Conservation (phyloP, 2,797 vertebrate species). For the Odontamblyopus lacepedii region DNA sequence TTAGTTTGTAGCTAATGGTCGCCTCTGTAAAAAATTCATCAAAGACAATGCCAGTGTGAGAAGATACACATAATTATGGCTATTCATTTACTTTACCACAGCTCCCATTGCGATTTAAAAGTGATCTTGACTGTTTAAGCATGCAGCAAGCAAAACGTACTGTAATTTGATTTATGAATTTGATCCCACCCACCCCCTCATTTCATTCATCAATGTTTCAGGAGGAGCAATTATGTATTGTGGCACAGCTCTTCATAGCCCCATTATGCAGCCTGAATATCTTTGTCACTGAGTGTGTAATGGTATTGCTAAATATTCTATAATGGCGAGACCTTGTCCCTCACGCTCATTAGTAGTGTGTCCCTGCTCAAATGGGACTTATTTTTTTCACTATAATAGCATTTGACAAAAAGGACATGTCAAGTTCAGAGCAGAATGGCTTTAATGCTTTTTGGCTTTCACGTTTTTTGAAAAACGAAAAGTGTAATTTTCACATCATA, state of each 20-base stretch:
- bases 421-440: slow-evolving; percentile 24
- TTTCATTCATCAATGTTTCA: slow-evolving; percentile 85
- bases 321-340: slow-evolving; percentile 63
- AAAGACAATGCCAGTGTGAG: slow-evolving; percentile 77
- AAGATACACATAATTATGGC: slow-evolving; percentile 79
- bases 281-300: slow-evolving; percentile 74
- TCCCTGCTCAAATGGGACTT: slow-evolving; percentile 53
- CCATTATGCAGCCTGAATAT: slow-evolving; percentile 72
- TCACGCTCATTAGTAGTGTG: slow-evolving; percentile 54
- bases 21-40: slow-evolving; percentile 87
- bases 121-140: slow-evolving; percentile 57
- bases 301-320: slow-evolving; percentile 77
- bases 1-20: slow-evolving; percentile 86
- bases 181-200: slow-evolving; percentile 75
- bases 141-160: slow-evolving; percentile 68
- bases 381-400: slow-evolving; percentile 52
- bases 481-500: slow-evolving; percentile 44
- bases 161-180: slow-evolving; percentile 86
- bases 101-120: slow-evolving; percentile 59
- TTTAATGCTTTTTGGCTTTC: slow-evolving; percentile 27
- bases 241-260: slow-evolving; percentile 69
- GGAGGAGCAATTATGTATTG: slow-evolving; percentile 79
- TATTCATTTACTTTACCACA: slow-evolving; percentile 75
- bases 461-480: slow-evolving; percentile 47
- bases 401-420: slow-evolving; percentile 53